Evolutionary conservation across 2,113 vertebrate genomes (phyloP).

Genomic region (Crocuta crocuta): DNA sequence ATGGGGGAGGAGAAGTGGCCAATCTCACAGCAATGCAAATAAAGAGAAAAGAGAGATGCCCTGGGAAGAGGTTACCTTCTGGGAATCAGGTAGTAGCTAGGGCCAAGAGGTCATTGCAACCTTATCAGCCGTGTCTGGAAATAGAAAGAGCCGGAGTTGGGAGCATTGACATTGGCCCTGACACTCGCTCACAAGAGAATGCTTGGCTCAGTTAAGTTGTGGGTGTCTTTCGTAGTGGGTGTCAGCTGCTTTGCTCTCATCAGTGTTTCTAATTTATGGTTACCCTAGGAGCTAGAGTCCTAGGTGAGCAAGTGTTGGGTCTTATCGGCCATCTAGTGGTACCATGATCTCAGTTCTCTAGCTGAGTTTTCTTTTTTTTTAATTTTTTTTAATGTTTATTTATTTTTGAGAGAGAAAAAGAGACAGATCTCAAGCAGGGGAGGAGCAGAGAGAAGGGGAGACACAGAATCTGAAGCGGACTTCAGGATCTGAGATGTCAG

Average conservation of each 20-base stretch:
- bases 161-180: constrained; percentile 8
- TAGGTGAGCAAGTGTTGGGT: not conserved
- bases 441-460: too few species aligned
- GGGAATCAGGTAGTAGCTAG: not conserved
- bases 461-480: too few species aligned
- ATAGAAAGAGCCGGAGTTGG: constrained; percentile 15
- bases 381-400: too few species aligned
- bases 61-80: not conserved
- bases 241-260: constrained; percentile 20
- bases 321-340: not conserved
- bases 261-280: not conserved
- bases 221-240: not conserved
- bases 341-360: not conserved
- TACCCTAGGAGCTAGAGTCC: not conserved
- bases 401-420: too few species aligned
- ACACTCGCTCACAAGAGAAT: not conserved
- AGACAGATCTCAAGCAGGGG: too few species aligned
- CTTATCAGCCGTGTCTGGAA: not conserved
- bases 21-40: constrained; percentile 20
- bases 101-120: not conserved
- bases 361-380: not conserved
- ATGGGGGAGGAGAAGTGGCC: not conserved
- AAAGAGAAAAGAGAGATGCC: constrained; percentile 48
- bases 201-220: not conserved
- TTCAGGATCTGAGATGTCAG: too few species aligned